These are phyloP conservation scores for Pheosia gnoma DNA, from an alignment of 2,888 invertebrate genomes.

Conservation along the genomic window DNA sequence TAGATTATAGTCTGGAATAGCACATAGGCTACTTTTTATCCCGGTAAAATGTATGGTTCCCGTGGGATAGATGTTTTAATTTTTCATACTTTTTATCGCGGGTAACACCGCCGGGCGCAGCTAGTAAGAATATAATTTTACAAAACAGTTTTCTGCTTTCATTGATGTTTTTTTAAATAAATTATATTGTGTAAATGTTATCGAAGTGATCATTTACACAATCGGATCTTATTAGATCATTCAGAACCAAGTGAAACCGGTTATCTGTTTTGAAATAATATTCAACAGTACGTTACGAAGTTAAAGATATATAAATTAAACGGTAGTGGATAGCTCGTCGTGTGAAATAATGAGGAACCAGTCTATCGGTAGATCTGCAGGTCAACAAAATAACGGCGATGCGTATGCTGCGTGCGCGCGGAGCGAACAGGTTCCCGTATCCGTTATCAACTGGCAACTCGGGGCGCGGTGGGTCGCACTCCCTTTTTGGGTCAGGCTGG, in stretches of 20 bases:
- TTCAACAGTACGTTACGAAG: background rate
- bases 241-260: background rate
- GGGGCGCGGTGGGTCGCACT: conserved; percentile 70
- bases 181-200: too few species aligned
- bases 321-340: background rate
- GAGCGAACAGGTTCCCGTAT: conserved; percentile 73
- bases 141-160: too few species aligned
- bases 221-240: too few species aligned
- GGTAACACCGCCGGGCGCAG: too few species aligned
- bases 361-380: conserved; percentile 32
- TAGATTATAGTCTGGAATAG: too few species aligned
- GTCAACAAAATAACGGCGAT: conserved; percentile 60
- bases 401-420: conserved; percentile 49
- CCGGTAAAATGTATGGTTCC: too few species aligned
- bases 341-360: conserved; percentile 6
- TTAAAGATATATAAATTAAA: background rate
- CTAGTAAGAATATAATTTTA: too few species aligned
- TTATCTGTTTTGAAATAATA: background rate
- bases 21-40: too few species aligned
- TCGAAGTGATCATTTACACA: too few species aligned
- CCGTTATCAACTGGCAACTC: conserved; percentile 72
- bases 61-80: too few species aligned
- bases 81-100: too few species aligned
- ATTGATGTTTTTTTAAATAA: too few species aligned
- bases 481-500: conserved; percentile 81